Conservation (phyloP, 1,140 invertebrate genomes). For the Bombus confusus region DNA sequence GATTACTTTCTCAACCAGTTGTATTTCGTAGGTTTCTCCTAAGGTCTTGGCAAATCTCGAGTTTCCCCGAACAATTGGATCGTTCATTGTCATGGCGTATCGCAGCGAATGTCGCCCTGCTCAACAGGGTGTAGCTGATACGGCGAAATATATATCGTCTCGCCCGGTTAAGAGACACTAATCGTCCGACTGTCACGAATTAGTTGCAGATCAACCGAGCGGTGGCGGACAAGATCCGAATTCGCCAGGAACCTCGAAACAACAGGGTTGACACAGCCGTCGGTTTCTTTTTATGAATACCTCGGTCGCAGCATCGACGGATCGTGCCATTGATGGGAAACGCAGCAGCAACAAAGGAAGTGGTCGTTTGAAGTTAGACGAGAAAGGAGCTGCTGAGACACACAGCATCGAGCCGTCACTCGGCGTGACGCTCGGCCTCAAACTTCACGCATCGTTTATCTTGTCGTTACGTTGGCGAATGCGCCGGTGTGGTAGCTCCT, state of each 20-base stretch:
- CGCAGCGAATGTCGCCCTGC: too few relatives aligned
- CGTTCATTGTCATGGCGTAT: too few relatives aligned
- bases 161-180: too few relatives aligned
- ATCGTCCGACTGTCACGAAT: neutral
- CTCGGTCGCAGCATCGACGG: neutral
- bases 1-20: too few relatives aligned
- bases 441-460: neutral
- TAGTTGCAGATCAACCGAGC: conserved; percentile 54
- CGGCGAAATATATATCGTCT: too few relatives aligned
- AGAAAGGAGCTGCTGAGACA: neutral
- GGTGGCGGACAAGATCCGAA: conserved; percentile 41
- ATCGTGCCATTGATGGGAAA: neutral
- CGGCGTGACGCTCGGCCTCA: neutral
- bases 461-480: neutral
- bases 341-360: neutral
- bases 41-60: too few relatives aligned
- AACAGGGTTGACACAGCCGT: conserved; percentile 62
- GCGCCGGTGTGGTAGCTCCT: neutral
- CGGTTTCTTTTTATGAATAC: conserved; percentile 1
- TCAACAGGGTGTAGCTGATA: too few relatives aligned
- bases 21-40: too few relatives aligned
- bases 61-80: too few relatives aligned
- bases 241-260: conserved; percentile 59
- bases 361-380: neutral
- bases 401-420: neutral